Base-by-base conservation (phyloP, 2,888 invertebrate genomes). In the Branchipolynoe longqiensis region DNA sequence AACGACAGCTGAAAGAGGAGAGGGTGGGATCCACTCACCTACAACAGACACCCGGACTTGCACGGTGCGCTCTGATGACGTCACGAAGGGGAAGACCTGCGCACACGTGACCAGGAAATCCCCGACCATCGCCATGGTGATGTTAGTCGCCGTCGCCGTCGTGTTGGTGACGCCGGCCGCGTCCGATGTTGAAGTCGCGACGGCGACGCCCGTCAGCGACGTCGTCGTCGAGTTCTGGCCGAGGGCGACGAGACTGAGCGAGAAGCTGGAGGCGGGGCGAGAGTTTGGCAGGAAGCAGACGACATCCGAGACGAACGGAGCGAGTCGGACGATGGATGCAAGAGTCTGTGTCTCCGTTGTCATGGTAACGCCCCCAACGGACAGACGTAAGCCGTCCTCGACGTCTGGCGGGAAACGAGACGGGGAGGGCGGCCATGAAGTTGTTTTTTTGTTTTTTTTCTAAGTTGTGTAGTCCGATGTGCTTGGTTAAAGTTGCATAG, bases 241-340 rank as follows among this genome's bases (percentile, higher is more conserved):
- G 28, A 2, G 14, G 18, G 78, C 41, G 48, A 25, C 14, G 18
- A 78, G 78, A 3, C n/a, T 48, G 28, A 78, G 41, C 3, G 12
- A 12, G 48, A 48, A 48, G 22, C 54, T 28, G 18, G 78, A 40
- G 25, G 41, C 48, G 8, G 78, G 78, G 12, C 54, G 1, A 4
- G 78, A 78, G 14, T 31, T 28, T 22, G 78, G 78, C 54, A 78
- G 78, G 25, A 54, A 48, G 33, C 78, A 78, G 25, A 33, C 28
- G 78, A 78, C 54, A 28, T 18, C 28, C 48, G 48, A 22, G 3
- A 25, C 28, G 28, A 48, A 12, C n/a, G 78, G 78, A 14, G 78
- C 78, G 18, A 40, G 28, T 12, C 78, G 78, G 48, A 31, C 18
- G 1, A 41, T 25, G 28, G 41, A 41, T 12, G 38, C 31, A 3